A percentile compares a stretch with the other conserved stretches of the same genome.
Evolutionary conservation across 2,797 vertebrate species (phyloP).

Genomic region (Adelosebastes latens): DNA sequence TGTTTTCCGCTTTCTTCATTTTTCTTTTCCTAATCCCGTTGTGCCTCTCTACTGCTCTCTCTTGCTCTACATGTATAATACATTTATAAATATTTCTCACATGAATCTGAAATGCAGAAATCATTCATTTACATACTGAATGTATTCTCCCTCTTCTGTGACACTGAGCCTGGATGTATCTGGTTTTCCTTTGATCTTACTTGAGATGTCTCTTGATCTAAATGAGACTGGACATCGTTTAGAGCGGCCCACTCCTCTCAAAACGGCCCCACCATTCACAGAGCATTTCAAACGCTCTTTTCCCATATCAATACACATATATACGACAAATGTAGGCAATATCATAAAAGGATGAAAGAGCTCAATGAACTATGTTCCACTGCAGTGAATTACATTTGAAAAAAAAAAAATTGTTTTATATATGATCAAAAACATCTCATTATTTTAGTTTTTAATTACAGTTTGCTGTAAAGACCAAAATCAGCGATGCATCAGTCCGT

Average conservation of each 20-base stretch:
- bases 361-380: background rate
- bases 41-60: constrained; percentile 5
- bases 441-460: background rate
- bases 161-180: constrained; percentile 26
- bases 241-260: constrained; percentile 26
- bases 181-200: constrained; percentile 58
- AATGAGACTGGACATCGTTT: constrained; percentile 47
- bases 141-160: constrained; percentile 40
- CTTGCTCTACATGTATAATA: constrained; percentile 26
- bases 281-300: background rate
- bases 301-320: background rate
- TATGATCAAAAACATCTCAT: background rate
- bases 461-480: background rate
- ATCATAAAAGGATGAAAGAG: background rate
- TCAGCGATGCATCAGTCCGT: background rate
- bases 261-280: background rate
- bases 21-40: constrained; percentile 5
- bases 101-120: constrained; percentile 55
- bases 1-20: constrained; percentile 11
- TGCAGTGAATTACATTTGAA: background rate
- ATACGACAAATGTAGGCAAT: background rate
- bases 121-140: constrained; percentile 65
- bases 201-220: constrained; percentile 65
- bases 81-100: constrained; percentile 33
- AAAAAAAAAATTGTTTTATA: background rate